Conservation (phyloP, 2,113 vertebrate genomes). For the Dicrurus megarhynchus region DNA sequence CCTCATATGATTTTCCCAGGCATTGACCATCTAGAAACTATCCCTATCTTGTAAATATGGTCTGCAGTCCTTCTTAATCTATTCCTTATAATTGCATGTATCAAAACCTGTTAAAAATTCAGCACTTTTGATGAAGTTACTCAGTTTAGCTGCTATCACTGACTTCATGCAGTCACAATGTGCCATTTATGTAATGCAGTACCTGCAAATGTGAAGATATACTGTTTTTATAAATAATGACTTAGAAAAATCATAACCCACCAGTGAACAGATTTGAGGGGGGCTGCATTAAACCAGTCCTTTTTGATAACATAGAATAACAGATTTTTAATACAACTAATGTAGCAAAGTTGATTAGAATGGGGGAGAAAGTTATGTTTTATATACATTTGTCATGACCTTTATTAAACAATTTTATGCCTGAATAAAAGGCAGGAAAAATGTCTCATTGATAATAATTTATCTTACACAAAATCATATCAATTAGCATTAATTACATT, state of each 20-base stretch:
- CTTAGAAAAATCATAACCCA: not conserved
- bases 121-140: not conserved
- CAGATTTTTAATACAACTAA: not conserved
- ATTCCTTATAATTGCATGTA: not conserved
- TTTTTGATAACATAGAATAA: not conserved
- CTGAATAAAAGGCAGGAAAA: not conserved
- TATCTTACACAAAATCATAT: not conserved
- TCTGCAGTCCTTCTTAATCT: not conserved
- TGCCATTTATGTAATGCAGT: not conserved
- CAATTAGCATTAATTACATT: not conserved
- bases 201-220: not conserved
- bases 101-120: not conserved
- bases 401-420: not conserved
- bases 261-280: not conserved
- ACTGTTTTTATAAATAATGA: not conserved
- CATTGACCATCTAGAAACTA: not conserved
- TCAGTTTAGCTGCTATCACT: not conserved
- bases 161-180: not conserved
- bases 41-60: not conserved
- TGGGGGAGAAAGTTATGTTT: not conserved
- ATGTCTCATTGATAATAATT: not conserved
- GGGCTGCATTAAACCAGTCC: not conserved
- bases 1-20: not conserved
- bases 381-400: not conserved
- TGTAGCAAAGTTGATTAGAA: not conserved